These are phyloP conservation scores for Tetragnatha montana DNA, from an alignment of 2,888 invertebrate genomes.

Conservation along the genomic window DNA sequence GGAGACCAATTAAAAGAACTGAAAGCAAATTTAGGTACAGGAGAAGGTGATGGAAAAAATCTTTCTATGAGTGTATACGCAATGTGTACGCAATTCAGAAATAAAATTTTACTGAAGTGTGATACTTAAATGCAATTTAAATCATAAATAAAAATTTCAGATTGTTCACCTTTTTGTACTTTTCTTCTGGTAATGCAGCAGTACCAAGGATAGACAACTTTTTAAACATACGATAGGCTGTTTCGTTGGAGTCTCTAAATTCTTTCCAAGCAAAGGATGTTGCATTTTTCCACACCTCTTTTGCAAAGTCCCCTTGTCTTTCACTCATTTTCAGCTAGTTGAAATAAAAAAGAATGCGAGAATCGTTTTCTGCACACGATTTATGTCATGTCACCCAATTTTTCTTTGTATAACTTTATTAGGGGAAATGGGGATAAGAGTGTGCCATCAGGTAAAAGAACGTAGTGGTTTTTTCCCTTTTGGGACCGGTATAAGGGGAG, in stretches of 20 bases:
- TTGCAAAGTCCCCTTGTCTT: conserved; percentile 80
- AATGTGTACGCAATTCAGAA: too few relatives aligned
- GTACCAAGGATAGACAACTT: conserved; percentile 84
- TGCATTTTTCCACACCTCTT: conserved; percentile 85
- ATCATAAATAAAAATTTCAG: neutral
- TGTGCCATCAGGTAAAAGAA: too few relatives aligned
- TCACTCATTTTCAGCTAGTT: conserved; percentile 73
- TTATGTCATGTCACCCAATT: neutral
- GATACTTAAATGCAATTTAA: too few relatives aligned
- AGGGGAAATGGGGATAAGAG: too few relatives aligned
- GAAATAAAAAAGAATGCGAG: neutral
- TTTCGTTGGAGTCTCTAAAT: conserved; percentile 81
- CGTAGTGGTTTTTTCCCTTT: too few relatives aligned
- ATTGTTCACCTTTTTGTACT: conserved; percentile 82
- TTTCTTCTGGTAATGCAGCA: conserved; percentile 84
- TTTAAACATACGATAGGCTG: conserved; percentile 85
- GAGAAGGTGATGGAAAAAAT: too few relatives aligned
- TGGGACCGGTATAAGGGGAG: too few relatives aligned
- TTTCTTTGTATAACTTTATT: too few relatives aligned
- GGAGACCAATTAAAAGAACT: too few relatives aligned
- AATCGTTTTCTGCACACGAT: neutral
- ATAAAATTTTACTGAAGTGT: too few relatives aligned
- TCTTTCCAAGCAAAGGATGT: conserved; percentile 85
- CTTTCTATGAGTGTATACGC: too few relatives aligned
- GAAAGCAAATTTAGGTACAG: too few relatives aligned